Evolutionary conservation across 2,113 vertebrate species (phyloP), one percentile per base, ranked within the genome.

Genomic region (Varanus salvator): DNA sequence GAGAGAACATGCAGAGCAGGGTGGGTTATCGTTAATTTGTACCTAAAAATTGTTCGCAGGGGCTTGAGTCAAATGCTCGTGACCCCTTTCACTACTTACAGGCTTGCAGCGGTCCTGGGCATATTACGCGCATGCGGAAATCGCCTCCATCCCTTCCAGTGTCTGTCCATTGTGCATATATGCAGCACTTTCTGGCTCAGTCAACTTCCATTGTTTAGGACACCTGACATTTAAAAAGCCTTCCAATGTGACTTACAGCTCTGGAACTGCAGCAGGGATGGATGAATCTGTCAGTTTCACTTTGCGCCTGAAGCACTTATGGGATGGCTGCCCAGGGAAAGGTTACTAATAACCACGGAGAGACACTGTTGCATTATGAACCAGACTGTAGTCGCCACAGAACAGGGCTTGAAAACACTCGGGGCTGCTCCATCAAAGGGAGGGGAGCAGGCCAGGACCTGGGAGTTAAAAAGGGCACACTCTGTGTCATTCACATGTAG

Each of bases 21-120:
- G 94, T 71, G 92, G 92, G 93, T 94, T 93, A 83, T 64, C 66
- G 50, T 21, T 54, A 64, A 77, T 6, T 75, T 90, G 60, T 87
- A 75, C 92, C 54, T 15, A 90, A 48, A 7, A 92, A 64, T 87
- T 68, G 69, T 80, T 44, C 38, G 38, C 38, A 44, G 31, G 6
- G 27, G 34, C 85, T 69, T 69, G 60, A 87, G 23, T 27, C 80
- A 52, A 29, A 54, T 31, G 44, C 31, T 69, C 69, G 34, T 34
- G 64, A 60, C 23, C 44, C 38, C 64, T 68, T 69, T 80, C 9
- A 15, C 44, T n/a, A 69, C 44, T 34, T 48, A 48, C 38, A 84
- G 82, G 64, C 38, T 15, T 68, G 23, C 23, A 84, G 6, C 27
- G 23, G 34, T 21, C 34, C 66, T 21, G 54, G 25, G 50, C 27